These are phyloP conservation scores for Coccyzus lansbergi DNA, from an alignment of 2,797 vertebrate genomes.

Conservation along the genomic window DNA sequence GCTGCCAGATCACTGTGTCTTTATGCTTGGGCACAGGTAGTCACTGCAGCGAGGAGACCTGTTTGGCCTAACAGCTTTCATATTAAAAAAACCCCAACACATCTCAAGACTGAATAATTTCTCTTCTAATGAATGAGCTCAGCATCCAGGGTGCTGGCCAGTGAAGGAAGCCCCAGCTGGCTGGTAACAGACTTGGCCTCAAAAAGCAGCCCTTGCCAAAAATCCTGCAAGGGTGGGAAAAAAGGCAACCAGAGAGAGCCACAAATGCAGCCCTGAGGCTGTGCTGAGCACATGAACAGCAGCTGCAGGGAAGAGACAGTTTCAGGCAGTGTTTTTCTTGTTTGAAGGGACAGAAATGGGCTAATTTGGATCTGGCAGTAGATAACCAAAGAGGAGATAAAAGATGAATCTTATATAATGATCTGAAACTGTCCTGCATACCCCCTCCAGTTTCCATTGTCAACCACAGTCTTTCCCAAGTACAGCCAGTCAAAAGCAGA, in stretches of 20 bases:
- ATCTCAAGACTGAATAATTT: background rate
- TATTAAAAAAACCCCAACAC: rapidly evolving
- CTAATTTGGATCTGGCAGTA: background rate
- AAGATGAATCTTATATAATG: background rate
- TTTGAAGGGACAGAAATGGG: background rate
- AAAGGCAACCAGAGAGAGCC: background rate
- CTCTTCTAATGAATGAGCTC: background rate
- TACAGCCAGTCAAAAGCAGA: background rate
- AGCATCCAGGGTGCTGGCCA: background rate
- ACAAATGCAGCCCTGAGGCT: rapidly evolving
- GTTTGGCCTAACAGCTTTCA: background rate
- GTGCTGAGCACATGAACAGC: background rate
- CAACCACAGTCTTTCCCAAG: background rate
- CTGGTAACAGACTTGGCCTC: rapidly evolving
- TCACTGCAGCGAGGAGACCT: background rate
- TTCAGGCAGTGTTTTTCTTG: background rate
- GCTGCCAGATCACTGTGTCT: background rate
- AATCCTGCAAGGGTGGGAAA: background rate
- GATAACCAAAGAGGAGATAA: background rate
- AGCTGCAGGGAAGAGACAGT: background rate
- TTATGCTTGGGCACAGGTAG: background rate
- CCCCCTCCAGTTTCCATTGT: background rate
- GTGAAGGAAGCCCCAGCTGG: background rate
- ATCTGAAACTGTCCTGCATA: background rate
- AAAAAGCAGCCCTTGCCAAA: background rate